Evolutionary conservation across 2,113 vertebrate genomes (phyloP).

Genomic region (Hiodon alosoides): DNA sequence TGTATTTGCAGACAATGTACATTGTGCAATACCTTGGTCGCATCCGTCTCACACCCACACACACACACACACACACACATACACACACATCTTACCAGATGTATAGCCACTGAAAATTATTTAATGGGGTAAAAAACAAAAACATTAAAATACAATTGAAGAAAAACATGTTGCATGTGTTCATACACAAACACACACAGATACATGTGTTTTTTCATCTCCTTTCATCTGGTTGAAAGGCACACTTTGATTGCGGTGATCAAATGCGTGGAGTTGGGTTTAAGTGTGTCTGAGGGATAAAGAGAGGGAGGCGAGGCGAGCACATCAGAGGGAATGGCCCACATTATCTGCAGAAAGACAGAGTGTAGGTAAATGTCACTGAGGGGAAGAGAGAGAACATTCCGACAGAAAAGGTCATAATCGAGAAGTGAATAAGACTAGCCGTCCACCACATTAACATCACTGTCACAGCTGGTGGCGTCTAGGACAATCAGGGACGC

Average conservation of each 20-base stretch:
- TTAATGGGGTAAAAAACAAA: background rate
- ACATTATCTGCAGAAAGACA: constrained; percentile 14
- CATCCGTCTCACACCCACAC: background rate
- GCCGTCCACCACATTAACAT: constrained; percentile 21
- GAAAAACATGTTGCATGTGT: constrained; percentile 28
- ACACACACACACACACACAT: background rate
- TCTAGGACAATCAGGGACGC: background rate
- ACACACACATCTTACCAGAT: background rate
- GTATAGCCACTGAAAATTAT: too few species aligned
- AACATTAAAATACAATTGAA: constrained; percentile 18
- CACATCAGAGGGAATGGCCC: background rate
- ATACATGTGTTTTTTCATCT: background rate
- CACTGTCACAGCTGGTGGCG: background rate
- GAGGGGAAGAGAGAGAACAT: background rate
- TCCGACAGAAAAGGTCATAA: constrained; percentile 24
- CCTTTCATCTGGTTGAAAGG: constrained; percentile 9
- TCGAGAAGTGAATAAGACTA: constrained; percentile 24
- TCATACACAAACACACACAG: background rate
- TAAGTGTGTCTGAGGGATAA: constrained; percentile 13
- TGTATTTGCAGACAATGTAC: background rate
- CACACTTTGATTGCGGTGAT: constrained; percentile 5
- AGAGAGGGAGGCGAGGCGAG: background rate
- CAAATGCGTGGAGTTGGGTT: background rate
- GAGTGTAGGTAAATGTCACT: constrained; percentile 20
- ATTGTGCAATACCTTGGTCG: background rate